Conservation (phyloP, 2,888 invertebrate genomes). For the Caenorhabditis zanzibari region DNA sequence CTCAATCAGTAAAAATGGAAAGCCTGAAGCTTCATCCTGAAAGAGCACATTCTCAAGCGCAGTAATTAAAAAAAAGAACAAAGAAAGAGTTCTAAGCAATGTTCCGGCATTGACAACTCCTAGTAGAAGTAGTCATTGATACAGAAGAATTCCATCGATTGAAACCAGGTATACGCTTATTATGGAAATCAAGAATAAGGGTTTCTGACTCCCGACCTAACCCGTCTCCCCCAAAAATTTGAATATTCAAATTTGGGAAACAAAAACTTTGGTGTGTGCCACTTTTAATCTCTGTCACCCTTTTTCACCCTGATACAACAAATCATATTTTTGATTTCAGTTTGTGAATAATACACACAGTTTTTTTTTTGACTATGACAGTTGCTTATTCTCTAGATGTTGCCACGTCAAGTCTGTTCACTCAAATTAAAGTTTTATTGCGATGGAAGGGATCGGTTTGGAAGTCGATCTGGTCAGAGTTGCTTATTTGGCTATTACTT, state of each 20-base stretch:
- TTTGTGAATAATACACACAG: background rate
- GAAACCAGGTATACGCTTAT: no score
- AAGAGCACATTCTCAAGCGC: no score
- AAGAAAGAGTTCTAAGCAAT: no score
- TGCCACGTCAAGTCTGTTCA: slow-evolving; percentile 74
- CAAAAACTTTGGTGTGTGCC: background rate
- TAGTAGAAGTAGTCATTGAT: no score
- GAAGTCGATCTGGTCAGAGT: slow-evolving; percentile 72
- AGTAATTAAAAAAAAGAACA: no score
- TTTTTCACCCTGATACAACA: background rate
- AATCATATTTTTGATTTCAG: slow-evolving; percentile 11
- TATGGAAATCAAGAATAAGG: slow-evolving; percentile 2
- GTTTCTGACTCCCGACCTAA: slow-evolving; percentile 13
- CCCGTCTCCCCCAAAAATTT: background rate
- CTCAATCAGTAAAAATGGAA: no score
- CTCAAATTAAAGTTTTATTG: slow-evolving; percentile 73
- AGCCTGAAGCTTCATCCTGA: no score
- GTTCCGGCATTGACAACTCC: no score
- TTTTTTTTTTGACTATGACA: slow-evolving; percentile 70
- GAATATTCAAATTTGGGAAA: slow-evolving; percentile 17
- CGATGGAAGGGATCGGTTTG: slow-evolving; percentile 76
- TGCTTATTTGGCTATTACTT: slow-evolving; percentile 71
- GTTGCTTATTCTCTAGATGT: slow-evolving; percentile 80
- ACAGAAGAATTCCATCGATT: no score
- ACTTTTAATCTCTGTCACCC: slow-evolving; percentile 11